Base-by-base conservation (phyloP, 2,113 vertebrate species). In the Cebus imitator region DNA sequence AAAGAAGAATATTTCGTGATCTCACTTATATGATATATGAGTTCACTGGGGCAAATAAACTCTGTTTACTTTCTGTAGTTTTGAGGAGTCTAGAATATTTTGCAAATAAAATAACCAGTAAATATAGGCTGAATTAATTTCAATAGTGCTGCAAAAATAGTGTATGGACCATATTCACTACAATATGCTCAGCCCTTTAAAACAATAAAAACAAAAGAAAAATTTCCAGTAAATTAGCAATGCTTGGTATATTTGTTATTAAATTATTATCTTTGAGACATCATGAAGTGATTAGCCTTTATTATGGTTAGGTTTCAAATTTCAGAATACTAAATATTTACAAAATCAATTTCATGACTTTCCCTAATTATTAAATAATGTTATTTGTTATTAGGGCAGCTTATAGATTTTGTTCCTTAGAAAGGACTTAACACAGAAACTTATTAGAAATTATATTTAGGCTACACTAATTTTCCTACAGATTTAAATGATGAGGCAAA, bases 401-500 rank as follows among this genome's bases (percentile, higher is more conserved):
- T 75, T 85, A 27, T 25, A 72, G 2, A 17, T 43, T 5, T 90
- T 95, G 17, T 82, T 89, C 78, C 97, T 87, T 79, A 94, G 95
- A 97, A 96, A 96, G 48, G 88, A 89, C 79, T 97, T 95, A 89
- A 90, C 91, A 89, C 91, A 85, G 92, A 96, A 98, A 98, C 96
- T 96, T 57, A 97, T 23, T 97, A 97, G 94, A 97, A 93, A 83
- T 97, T 96, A 92, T 97, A 43, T 95, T 98, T 98, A 97, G 98
- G 97, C 96, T 97, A 97, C 96, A 95, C 97, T 98, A 97, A 94
- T 82, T 97, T 70, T 97, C 98, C 98, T 97, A 87, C 97, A 98
- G 98, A 98, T 98, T 98, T 98, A 98, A 98, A 85, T 98, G 97
- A 98, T 97, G 95, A 98, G 82, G 91, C 55, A 97, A 98, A 98